phyloP scores from a whole-genome alignment of 2,888 invertebrate species.

The Xestia xanthographa region DNA sequence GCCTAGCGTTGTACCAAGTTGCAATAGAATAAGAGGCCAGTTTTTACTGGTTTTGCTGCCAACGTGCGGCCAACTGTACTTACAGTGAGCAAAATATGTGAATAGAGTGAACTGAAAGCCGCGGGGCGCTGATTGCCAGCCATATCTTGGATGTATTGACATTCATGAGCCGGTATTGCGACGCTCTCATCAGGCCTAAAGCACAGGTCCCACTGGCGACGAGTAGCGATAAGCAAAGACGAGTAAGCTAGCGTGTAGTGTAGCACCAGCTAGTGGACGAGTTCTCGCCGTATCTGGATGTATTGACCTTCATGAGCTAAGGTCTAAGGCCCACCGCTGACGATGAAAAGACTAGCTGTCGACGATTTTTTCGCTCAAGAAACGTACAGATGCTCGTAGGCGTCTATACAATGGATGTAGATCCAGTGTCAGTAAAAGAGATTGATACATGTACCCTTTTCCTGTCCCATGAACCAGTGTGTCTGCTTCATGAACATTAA shows the following conservation, averaged over 20 bases:
- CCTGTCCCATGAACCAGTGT: not conserved
- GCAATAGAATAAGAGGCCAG: not conserved
- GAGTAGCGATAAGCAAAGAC: not conserved
- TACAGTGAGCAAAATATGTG: constrained; percentile 68
- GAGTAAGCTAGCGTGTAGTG: not conserved
- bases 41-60: not conserved
- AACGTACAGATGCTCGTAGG: not conserved
- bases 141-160: constrained; percentile 64
- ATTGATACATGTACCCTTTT: not conserved
- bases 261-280: not conserved
- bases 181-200: constrained; percentile 64
- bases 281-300: not conserved
- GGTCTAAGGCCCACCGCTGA: not conserved
- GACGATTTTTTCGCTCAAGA: not conserved
- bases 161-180: constrained; percentile 69
- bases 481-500: no score
- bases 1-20: not conserved
- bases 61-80: not conserved
- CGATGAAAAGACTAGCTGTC: not conserved
- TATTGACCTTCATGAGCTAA: not conserved
- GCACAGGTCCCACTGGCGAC: not conserved
- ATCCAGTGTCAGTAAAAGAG: not conserved
- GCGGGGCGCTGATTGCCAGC: constrained; percentile 71
- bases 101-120: constrained; percentile 82
- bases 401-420: not conserved